Evolutionary conservation across 2,888 invertebrate species (phyloP).

Genomic region (Sinohyriopsis cumingii): DNA sequence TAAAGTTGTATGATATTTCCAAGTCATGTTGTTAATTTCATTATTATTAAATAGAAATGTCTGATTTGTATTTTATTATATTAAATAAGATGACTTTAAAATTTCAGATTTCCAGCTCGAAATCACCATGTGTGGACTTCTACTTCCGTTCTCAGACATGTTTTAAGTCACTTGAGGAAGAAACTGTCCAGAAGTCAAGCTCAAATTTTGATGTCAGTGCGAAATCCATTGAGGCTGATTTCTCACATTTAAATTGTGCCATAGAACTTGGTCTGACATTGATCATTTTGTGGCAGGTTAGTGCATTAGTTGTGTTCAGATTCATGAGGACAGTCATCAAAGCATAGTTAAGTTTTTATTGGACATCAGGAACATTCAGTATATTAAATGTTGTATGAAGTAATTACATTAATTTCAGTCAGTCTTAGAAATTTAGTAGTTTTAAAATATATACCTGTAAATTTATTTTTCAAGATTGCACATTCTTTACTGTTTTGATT

Average conservation of each 20-base stretch:
- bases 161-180: slow-evolving; percentile 28
- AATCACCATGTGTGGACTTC: slow-evolving; percentile 69
- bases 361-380: not conserved
- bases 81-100: slow-evolving; percentile 5
- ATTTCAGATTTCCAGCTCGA: slow-evolving; percentile 61
- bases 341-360: not conserved
- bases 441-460: too few relatives aligned
- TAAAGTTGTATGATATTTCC: too few relatives aligned
- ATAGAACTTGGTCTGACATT: slow-evolving; percentile 62
- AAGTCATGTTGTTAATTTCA: too few relatives aligned
- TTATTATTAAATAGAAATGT: too few relatives aligned
- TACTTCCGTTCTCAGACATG: slow-evolving; percentile 56
- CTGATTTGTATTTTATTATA: too few relatives aligned
- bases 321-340: not conserved
- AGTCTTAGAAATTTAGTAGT: too few relatives aligned
- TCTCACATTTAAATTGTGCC: slow-evolving; percentile 52
- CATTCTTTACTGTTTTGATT: too few relatives aligned
- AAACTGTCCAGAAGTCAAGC: slow-evolving; percentile 12
- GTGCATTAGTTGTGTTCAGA: not conserved
- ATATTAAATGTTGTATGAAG: not conserved
- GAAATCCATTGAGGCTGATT: slow-evolving; percentile 14
- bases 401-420: not conserved
- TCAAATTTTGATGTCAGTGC: slow-evolving; percentile 8
- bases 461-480: too few relatives aligned
- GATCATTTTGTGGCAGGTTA: slow-evolving; percentile 67